Evolutionary conservation across 2,797 vertebrate genomes (phyloP).

Genomic region (Linurgus olivaceus): DNA sequence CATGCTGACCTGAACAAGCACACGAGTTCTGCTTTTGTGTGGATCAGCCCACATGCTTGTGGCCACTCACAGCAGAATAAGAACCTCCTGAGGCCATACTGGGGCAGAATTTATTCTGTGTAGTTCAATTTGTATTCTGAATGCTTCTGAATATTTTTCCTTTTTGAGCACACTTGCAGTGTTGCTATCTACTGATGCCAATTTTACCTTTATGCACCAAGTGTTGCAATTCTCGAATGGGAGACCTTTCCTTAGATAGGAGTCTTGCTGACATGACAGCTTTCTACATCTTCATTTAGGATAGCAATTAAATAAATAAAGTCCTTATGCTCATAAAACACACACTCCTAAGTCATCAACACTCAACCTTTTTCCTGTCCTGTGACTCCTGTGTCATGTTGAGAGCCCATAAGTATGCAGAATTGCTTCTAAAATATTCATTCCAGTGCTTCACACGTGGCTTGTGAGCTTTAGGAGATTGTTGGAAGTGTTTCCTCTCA

Average conservation of each 20-base stretch:
- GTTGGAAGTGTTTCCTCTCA: neutral
- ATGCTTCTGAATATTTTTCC: neutral
- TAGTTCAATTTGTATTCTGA: neutral
- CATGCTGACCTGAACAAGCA: neutral
- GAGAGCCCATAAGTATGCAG: neutral
- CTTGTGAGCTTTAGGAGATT: neutral
- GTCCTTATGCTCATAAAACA: neutral
- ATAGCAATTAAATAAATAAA: neutral
- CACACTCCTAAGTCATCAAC: neutral
- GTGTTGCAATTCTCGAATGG: neutral
- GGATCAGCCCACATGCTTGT: neutral
- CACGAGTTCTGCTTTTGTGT: neutral
- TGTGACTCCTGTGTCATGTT: neutral
- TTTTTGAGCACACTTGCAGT: neutral
- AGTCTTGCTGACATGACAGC: neutral
- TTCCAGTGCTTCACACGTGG: neutral
- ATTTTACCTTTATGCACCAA: neutral
- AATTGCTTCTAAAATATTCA: neutral
- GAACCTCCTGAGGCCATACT: neutral
- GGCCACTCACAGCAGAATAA: neutral
- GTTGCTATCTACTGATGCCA: neutral
- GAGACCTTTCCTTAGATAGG: neutral
- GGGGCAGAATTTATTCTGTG: neutral
- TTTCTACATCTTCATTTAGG: neutral
- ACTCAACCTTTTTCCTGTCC: neutral